Base-by-base conservation (phyloP, 2,888 invertebrate genomes). In the Apamea sordens region DNA sequence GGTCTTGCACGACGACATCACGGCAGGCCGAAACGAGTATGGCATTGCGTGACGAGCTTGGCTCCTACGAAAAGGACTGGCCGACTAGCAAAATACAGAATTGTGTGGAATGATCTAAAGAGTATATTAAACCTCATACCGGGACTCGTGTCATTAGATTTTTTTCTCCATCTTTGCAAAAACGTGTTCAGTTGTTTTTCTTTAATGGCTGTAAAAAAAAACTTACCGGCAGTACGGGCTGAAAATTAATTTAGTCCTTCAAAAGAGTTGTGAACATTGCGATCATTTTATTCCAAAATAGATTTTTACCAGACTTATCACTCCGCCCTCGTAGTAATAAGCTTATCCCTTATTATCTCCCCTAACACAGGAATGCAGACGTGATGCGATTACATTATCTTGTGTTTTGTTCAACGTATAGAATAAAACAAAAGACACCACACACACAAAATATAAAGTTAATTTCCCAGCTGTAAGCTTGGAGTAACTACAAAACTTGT, bases 401-500 rank as follows among this genome's bases (percentile, higher is more conserved):
- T 70, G 10, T 70, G 10, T 70, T 61, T 36, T 36, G 15, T 36
- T 56, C 32, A 70, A 53, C 41, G 5, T 47, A 68, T 10, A n/a
- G 4, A 18, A 10, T 6, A 68, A 59, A 81, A 32, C 15, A 67
- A 69, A 63, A 36, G 21, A 56, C 3, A 2, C 1, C 8, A 32
- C 8, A 24, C 18, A 21, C 18, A 67, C 36, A 41, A 24, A 69
- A 44, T 61, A 21, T 41, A 36, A 61, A 73, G 15, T 56, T 64
- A 1, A 18, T 59, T 72, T 64, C n/a, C 44, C 72, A 41, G 13
- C 32, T 41, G 41, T 50, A 11, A 64, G 44, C 59, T 73, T 73
- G 50, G 47, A 73, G 65, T 50, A 67, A 80, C 61, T 56, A 50
- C 47, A 32, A n/a, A 74, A 85, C 47, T 71, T 80, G 61, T 53